A percentile compares a stretch with the other conserved stretches of the same genome.
phyloP scores from a whole-genome alignment of 2,888 invertebrate species.

The Lochmaea capreae region DNA sequence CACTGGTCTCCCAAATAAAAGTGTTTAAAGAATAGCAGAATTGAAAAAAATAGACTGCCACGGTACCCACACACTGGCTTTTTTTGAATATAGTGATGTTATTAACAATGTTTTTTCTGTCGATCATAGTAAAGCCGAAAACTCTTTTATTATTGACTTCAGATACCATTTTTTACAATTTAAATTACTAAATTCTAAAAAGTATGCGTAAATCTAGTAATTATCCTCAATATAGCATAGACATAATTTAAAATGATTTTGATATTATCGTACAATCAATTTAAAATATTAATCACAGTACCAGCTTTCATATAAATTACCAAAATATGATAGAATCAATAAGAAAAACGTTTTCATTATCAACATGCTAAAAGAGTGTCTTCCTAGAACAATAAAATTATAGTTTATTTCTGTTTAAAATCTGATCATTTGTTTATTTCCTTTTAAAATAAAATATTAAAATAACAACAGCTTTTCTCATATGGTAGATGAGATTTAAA shows the following conservation, averaged over 20 bases:
- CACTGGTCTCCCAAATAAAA: too few relatives aligned
- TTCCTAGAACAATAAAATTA: not conserved
- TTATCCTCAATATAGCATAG: not conserved
- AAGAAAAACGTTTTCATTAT: not conserved
- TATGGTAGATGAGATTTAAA: too few relatives aligned
- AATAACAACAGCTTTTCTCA: too few relatives aligned
- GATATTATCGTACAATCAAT: not conserved
- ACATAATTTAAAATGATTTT: not conserved
- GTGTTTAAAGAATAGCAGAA: too few relatives aligned
- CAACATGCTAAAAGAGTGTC: not conserved
- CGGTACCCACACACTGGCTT: too few relatives aligned
- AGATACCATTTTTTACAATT: not conserved
- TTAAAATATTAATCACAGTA: not conserved
- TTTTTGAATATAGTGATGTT: not conserved
- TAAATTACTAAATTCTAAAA: not conserved
- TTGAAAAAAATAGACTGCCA: too few relatives aligned
- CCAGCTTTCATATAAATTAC: not conserved
- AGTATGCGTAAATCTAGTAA: not conserved
- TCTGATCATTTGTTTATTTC: too few relatives aligned
- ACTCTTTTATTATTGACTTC: not conserved
- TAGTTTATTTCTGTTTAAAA: not conserved
- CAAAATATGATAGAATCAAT: slow-evolving; percentile 8
- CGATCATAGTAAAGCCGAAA: not conserved
- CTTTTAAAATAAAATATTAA: too few relatives aligned
- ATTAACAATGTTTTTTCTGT: not conserved